Evolutionary conservation across 2,797 vertebrate species (phyloP), one percentile per base, ranked within the genome.

Genomic region (Manis javanica): DNA sequence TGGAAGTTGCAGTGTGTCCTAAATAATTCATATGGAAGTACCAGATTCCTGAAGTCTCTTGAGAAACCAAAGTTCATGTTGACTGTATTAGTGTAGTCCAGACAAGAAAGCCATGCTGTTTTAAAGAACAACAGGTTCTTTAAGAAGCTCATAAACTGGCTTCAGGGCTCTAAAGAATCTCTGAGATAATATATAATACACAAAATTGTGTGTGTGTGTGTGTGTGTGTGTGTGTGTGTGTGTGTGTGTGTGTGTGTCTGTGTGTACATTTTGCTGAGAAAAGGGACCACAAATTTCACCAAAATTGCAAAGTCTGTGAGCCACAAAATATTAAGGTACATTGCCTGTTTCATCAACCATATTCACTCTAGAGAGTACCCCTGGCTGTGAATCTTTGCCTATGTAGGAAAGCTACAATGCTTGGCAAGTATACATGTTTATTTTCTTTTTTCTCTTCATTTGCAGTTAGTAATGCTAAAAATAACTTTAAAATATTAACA

Each of bases 121-220:
- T 94, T 95, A 29, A 96, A 85, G 19, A 90, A 71, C 11, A 81
- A 51, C 26, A 51, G 24, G 16, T 78, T 86, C 61, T 90, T 69
- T 77, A 64, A 34, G 39, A 92, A 85, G 18, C 16, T 82, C 13
- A 21, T 55, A 11, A 88, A 91, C 86, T 34, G n/a, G 3, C 31
- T 81, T 90, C 59, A 59, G 6, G 29, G 31, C 85, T 87, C 37
- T 10, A 26, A 61, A 87, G 84, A 51, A 24, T 59, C 7, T 71
- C 37, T 69, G 49, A 75, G 18, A 81, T 64, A 53, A 11, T 81
- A 69, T 51, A 75, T 7, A 55, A 68, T 59, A 87, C 59, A 78
- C 10, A 88, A 92, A 92, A 79, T 7, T 78, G 16, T 71, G 23
- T 86, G 55, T 75, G 34, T 53, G 23, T 57, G 15, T 42, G 21